Evolutionary conservation across 37 sponge, comb jelly and placozoan genomes (phyloP).

Genomic region (Trichoplax adhaerens): DNA sequence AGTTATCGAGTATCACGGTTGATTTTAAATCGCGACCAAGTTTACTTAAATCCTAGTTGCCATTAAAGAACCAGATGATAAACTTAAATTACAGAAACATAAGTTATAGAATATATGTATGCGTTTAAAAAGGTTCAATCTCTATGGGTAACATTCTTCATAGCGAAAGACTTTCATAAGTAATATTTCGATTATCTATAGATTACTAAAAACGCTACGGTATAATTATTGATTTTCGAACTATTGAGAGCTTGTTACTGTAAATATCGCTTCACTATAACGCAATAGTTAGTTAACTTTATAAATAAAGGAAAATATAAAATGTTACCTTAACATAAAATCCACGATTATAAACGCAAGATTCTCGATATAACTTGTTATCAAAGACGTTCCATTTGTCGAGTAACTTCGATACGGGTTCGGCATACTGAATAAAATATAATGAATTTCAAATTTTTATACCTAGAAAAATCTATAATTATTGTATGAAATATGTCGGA

Average conservation of each 20-base stretch:
- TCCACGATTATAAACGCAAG: constrained; percentile 93
- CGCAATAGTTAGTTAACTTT: background rate
- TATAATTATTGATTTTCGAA: too few species aligned
- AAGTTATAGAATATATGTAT: background rate
- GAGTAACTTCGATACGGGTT: constrained; percentile 89
- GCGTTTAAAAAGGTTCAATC: background rate
- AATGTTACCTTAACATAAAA: constrained; percentile 82
- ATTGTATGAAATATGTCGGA: too few species aligned
- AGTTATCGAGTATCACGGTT: constrained; percentile 91
- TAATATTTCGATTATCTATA: background rate
- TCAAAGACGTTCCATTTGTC: constrained; percentile 64
- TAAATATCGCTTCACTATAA: background rate
- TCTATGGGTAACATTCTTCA: background rate
- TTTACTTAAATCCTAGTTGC: constrained; percentile 68
- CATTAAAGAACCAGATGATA: background rate
- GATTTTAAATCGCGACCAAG: constrained; percentile 72
- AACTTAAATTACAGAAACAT: background rate
- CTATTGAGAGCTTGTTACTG: too few species aligned
- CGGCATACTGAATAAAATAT: constrained; percentile 69
- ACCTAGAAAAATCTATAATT: too few species aligned
- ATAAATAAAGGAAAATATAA: background rate
- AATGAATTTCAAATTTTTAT: background rate
- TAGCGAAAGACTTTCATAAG: background rate
- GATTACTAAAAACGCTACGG: too few species aligned
- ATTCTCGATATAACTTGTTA: constrained; percentile 78